phyloP scores from a whole-genome alignment of 2,113 vertebrate species.

The Spermophilus dauricus region DNA sequence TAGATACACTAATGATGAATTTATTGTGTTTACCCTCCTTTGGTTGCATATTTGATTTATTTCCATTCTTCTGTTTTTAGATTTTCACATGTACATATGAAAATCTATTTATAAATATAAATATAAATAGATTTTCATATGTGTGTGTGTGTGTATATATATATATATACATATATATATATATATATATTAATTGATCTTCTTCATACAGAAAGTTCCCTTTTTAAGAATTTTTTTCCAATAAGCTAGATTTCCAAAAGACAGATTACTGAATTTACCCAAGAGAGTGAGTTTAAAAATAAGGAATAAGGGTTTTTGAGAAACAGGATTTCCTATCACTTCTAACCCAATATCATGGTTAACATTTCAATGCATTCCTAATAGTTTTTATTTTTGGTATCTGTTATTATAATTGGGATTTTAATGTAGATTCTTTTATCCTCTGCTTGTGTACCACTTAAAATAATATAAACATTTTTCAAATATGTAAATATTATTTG shows the following conservation, averaged over 20 bases:
- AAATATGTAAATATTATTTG: slow-evolving; percentile 25
- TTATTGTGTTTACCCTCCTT: slow-evolving; percentile 51
- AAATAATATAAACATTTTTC: slow-evolving; percentile 36
- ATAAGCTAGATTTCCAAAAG: slow-evolving; percentile 49
- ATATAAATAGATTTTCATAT: too few species aligned
- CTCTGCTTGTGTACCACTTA: background rate
- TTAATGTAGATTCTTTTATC: slow-evolving; percentile 15
- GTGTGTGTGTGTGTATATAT: too few species aligned
- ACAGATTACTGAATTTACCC: background rate
- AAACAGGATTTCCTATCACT: background rate
- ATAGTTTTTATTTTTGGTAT: background rate
- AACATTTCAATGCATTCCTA: slow-evolving; percentile 3
- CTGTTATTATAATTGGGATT: slow-evolving; percentile 17
- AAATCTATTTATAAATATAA: background rate
- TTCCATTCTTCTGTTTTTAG: background rate
- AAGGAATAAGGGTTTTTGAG: background rate
- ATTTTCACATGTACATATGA: background rate
- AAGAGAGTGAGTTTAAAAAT: slow-evolving; percentile 28
- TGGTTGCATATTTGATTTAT: slow-evolving; percentile 14
- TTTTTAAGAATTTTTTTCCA: slow-evolving; percentile 27
- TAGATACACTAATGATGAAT: slow-evolving; percentile 17
- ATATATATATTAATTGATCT: background rate
- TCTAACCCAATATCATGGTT: background rate
- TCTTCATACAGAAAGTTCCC: background rate
- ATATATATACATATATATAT: too few species aligned